Percentiles rank a stretch among this genome's conserved stretches.
Conservation (phyloP, 2,113 vertebrate species). For the Monopterus albus region DNA sequence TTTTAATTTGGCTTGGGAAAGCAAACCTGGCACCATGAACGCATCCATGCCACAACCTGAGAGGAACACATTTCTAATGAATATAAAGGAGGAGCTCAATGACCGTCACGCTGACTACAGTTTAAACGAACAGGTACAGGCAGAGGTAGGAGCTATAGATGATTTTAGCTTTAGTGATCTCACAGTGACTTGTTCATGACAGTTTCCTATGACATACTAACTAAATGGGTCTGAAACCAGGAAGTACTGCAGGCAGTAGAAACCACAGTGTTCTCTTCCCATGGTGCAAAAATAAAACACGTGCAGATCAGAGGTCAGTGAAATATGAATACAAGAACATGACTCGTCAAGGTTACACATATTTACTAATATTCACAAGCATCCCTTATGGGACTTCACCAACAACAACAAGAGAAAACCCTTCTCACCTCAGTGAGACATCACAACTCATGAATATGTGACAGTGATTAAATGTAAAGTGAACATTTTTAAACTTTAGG, state of each 20-base stretch:
- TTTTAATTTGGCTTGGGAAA: conserved; percentile 53
- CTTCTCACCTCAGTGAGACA: neutral
- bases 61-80: conserved; percentile 16
- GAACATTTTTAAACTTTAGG: neutral
- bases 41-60: conserved; percentile 11
- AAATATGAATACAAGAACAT: neutral
- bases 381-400: neutral
- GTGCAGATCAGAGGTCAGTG: neutral
- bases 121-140: neutral
- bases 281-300: neutral
- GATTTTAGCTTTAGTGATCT: neutral
- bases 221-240: neutral
- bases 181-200: conserved; percentile 2
- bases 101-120: neutral
- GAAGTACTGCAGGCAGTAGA: neutral
- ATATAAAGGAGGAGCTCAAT: conserved; percentile 11
- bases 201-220: neutral
- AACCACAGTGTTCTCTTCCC: neutral
- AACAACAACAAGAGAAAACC: neutral
- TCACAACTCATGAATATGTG: neutral
- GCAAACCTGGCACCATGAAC: conserved; percentile 43
- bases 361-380: neutral
- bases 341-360: neutral
- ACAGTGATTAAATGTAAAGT: neutral
- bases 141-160: neutral